Evolutionary conservation across 2,888 invertebrate species (phyloP).

Genomic region (Charanyca ferruginea): DNA sequence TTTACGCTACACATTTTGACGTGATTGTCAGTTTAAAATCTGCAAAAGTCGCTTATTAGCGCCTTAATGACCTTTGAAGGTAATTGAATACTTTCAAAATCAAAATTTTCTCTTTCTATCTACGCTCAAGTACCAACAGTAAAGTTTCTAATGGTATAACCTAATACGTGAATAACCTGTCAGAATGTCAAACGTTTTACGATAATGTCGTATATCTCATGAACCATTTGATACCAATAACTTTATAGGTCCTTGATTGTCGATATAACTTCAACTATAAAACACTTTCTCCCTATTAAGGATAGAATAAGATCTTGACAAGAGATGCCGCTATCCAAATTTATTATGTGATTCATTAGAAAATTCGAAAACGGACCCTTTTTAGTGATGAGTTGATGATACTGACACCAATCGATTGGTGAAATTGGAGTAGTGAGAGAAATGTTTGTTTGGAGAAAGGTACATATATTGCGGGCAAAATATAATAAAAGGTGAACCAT

Average conservation of each 20-base stretch:
- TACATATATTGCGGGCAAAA: no score
- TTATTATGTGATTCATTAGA: conserved; percentile 24
- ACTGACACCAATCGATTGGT: conserved; percentile 12
- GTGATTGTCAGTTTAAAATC: no score
- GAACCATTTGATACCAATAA: conserved; percentile 37
- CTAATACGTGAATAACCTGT: conserved; percentile 28
- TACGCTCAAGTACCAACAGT: background rate
- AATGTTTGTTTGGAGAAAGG: background rate
- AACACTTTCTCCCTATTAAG: conserved; percentile 47
- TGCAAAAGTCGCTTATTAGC: no score
- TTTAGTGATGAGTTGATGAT: conserved; percentile 5
- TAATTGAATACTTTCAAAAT: conserved; percentile 12
- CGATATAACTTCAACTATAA: conserved; percentile 22
- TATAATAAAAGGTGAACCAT: no score
- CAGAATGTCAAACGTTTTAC: conserved; percentile 43
- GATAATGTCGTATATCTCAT: conserved; percentile 28
- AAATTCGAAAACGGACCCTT: conserved; percentile 21
- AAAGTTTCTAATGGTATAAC: conserved; percentile 26
- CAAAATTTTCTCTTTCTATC: background rate
- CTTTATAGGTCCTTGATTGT: conserved; percentile 37
- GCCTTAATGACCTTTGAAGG: background rate
- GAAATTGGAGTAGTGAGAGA: conserved; percentile 3
- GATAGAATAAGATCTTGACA: conserved; percentile 13
- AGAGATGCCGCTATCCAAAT: conserved; percentile 24
- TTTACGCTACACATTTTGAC: no score